Conservation (phyloP, 2,113 vertebrate genomes). For the Callorhinus ursinus region DNA sequence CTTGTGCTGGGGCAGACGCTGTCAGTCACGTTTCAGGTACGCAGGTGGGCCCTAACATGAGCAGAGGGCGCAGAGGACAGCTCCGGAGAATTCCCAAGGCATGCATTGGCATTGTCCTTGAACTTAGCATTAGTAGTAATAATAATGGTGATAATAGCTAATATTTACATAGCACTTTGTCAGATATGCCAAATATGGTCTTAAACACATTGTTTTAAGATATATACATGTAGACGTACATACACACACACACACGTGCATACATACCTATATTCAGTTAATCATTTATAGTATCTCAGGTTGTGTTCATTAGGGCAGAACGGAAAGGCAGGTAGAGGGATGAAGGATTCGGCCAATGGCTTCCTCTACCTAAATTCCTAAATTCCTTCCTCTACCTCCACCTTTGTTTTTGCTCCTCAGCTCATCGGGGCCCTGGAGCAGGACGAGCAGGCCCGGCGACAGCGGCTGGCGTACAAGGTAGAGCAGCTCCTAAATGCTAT, state of each 20-base stretch:
- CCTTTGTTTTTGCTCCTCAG: constrained; percentile 82
- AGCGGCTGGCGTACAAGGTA: constrained; percentile 96
- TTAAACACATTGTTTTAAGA: background rate
- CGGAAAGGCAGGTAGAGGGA: background rate
- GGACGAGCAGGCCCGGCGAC: constrained; percentile 96
- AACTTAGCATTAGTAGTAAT: background rate
- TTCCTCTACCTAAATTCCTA: background rate
- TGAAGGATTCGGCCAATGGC: background rate
- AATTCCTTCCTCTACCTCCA: background rate
- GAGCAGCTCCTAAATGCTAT: constrained; percentile 97
- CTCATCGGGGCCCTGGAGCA: constrained; percentile 95
- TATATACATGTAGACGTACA: too few species aligned
- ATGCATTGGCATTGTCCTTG: too few species aligned
- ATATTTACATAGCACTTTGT: background rate
- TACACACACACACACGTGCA: background rate
- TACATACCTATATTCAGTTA: too few species aligned
- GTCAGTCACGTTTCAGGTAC: background rate
- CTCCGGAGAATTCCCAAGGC: background rate
- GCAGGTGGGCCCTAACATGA: background rate
- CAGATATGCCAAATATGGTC: too few species aligned
- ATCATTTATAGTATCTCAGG: background rate
- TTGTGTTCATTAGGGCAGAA: background rate
- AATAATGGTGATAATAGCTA: background rate
- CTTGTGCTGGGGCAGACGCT: background rate
- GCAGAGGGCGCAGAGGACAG: background rate